Percentiles rank a stretch among this genome's conserved stretches.
Evolutionary conservation across 2,888 invertebrate species (phyloP).

Genomic region (Eustalomyia histrio): DNA sequence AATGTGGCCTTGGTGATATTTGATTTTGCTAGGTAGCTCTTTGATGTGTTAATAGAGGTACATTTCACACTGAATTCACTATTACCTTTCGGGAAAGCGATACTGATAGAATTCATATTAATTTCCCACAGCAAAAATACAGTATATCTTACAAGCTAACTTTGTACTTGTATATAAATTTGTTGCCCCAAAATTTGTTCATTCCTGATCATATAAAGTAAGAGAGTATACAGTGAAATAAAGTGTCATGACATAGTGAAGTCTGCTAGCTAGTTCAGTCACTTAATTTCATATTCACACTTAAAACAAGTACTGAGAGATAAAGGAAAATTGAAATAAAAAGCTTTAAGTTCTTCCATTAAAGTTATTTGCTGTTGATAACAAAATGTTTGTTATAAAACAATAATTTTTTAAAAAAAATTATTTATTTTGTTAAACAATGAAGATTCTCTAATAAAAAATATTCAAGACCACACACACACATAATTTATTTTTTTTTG

Average conservation of each 20-base stretch:
- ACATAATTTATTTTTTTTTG: neutral
- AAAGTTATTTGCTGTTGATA: neutral
- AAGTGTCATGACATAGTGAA: slow-evolving; percentile 42
- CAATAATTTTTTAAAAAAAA: neutral
- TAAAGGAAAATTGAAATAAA: slow-evolving; percentile 14
- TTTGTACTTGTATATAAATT: too few species aligned
- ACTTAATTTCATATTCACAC: slow-evolving; percentile 51
- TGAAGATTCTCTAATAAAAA: neutral
- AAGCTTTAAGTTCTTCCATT: slow-evolving; percentile 32
- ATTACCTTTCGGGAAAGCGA: too few species aligned
- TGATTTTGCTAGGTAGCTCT: too few species aligned
- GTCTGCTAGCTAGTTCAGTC: slow-evolving; percentile 24
- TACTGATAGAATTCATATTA: too few species aligned
- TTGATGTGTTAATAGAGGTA: too few species aligned
- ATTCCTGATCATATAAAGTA: neutral
- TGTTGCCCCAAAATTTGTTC: neutral
- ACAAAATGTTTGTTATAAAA: neutral
- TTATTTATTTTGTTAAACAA: neutral
- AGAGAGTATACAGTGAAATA: slow-evolving; percentile 20
- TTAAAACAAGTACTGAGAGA: slow-evolving; percentile 30
- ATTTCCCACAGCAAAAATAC: too few species aligned
- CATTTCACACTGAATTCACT: too few species aligned
- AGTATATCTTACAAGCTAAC: too few species aligned
- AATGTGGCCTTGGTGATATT: too few species aligned
- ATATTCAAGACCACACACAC: slow-evolving; percentile 3